Evolutionary conservation across 2,888 invertebrate genomes (phyloP), one percentile per base, ranked within the genome.

Genomic region (Scotopteryx bipunctaria): DNA sequence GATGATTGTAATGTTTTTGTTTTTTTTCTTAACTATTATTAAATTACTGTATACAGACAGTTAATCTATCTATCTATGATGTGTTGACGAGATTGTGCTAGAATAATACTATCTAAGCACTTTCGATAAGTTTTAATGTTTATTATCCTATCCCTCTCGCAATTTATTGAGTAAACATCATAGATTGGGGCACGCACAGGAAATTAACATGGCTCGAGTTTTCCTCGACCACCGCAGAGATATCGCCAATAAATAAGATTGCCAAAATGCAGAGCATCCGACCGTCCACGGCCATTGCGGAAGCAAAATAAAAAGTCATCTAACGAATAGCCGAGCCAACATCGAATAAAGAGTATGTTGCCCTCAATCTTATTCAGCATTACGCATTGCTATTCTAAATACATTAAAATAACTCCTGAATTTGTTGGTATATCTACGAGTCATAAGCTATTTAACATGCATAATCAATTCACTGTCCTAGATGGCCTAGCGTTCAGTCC

Each of bases 151-250:
- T 46, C 52, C 49, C 50, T 54, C 41, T 48, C 48, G 38, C 53
- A 55, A 54, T 53, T 50, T 56, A 57, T 55, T 58, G 48, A 62
- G 66, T 60, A 74, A 70, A 76, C 67, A 69, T 63, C 59, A 60
- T 63, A 60, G 56, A 64, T 67, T 61, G 60, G 61, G 60, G 60
- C 64, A 64, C 69, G 61, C 67, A 83, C 87, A 85, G 87, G 86
- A 86, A 87, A 89, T 88, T 86, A 88, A 84, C 82, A 86, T 83
- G 83, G 83, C 76, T 76, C 71, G 75, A 82, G 79, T 78, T 86
- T 86, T 85, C 80, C 83, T 78, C 70, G 68, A 68, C 69, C 61
- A 67, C 69, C 71, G 72, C 69, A 72, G 75, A 81, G 72, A 82
- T 64, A 66, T 80, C 76, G 75, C 70, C 80, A 84, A 86, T 86